A percentile compares a stretch with the other conserved stretches of the same genome.
These are phyloP conservation scores for Nicator chloris DNA, from an alignment of 2,113 vertebrate species.

Conservation along the genomic window DNA sequence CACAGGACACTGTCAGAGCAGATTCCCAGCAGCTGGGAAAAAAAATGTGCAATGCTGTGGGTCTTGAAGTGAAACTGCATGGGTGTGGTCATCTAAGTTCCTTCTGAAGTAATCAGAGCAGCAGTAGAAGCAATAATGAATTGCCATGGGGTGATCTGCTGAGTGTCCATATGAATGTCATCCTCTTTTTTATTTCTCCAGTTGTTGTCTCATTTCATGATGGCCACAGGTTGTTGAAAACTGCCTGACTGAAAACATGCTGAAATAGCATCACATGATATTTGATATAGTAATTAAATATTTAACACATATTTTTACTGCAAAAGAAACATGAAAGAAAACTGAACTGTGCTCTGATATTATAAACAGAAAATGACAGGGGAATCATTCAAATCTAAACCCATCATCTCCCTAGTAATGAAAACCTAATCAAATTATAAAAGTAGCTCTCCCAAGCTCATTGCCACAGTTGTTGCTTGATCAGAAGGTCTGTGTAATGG, in stretches of 20 bases:
- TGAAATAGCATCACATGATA: background rate
- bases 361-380: background rate
- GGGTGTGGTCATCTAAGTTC: background rate
- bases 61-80: background rate
- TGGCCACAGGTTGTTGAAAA: background rate
- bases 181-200: no score
- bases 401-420: background rate
- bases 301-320: background rate
- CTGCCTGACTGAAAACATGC: background rate
- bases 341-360: background rate
- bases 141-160: background rate
- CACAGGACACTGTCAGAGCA: background rate
- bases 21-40: background rate
- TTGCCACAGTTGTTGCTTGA: background rate
- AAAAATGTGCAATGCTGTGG: background rate
- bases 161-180: background rate
- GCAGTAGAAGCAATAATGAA: background rate
- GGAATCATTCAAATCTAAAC: background rate
- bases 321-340: background rate
- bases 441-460: background rate
- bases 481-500: background rate
- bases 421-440: background rate
- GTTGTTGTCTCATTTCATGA: background rate
- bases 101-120: background rate
- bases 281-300: background rate